Conservation (phyloP, 2,888 invertebrate genomes). For the Griposia aprilina region DNA sequence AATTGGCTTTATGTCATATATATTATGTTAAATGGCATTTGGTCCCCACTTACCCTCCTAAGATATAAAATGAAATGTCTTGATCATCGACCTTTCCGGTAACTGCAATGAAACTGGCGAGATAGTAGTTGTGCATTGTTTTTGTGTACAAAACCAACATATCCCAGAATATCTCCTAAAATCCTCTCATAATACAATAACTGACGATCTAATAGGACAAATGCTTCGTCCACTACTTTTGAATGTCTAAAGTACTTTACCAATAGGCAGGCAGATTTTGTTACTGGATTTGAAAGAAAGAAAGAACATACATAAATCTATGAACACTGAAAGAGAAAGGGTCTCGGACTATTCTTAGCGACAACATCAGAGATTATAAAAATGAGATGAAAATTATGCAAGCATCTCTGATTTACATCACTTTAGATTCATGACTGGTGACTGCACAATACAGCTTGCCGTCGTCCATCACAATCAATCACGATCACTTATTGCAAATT, state of each 20-base stretch:
- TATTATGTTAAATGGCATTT: constrained; percentile 16
- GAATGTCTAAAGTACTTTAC: not conserved
- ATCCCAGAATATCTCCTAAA: not conserved
- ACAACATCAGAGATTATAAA: constrained; percentile 15
- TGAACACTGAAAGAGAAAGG: constrained; percentile 23
- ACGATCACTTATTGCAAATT: constrained; percentile 47
- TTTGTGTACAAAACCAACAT: not conserved
- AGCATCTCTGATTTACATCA: constrained; percentile 22
- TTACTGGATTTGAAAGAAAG: not conserved
- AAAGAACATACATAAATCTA: not conserved
- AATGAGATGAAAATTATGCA: constrained; percentile 33
- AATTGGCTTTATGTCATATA: constrained; percentile 9
- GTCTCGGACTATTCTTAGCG: not conserved
- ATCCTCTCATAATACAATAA: not conserved
- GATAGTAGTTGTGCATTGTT: not conserved
- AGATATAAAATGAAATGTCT: not conserved
- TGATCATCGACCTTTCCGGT: not conserved
- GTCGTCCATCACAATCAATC: constrained; percentile 53
- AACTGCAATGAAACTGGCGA: not conserved
- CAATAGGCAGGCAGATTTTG: no score
- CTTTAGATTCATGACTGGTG: constrained; percentile 30
- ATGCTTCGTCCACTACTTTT: not conserved
- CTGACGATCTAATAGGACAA: no score
- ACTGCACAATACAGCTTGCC: constrained; percentile 21
- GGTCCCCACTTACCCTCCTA: not conserved